A percentile compares a stretch with the other conserved stretches of the same genome.
phyloP scores from a whole-genome alignment of 2,113 vertebrate genomes.

The Cranoglanis bouderius region DNA sequence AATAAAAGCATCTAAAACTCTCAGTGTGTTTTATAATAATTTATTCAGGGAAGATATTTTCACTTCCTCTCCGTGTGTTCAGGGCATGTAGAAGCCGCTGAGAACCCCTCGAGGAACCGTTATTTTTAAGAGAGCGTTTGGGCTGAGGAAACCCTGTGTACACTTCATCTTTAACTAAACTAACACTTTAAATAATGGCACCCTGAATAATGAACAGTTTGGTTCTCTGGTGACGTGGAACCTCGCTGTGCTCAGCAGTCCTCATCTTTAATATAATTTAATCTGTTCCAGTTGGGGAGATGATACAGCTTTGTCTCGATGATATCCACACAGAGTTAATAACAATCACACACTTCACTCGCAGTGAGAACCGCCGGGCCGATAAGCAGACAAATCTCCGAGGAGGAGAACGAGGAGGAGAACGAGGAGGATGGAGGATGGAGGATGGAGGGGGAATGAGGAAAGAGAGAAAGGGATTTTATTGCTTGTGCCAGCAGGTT shows the following conservation, averaged over 20 bases:
- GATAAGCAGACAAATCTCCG: slow-evolving; percentile 62
- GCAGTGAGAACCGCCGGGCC: slow-evolving; percentile 62
- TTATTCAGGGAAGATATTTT: not conserved
- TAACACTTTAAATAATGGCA: not conserved
- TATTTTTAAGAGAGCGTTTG: not conserved
- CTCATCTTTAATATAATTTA: slow-evolving; percentile 36
- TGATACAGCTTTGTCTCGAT: slow-evolving; percentile 48
- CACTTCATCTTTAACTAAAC: not conserved
- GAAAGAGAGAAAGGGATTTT: slow-evolving; percentile 59
- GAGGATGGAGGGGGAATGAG: slow-evolving; percentile 34
- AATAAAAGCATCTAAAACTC: not conserved
- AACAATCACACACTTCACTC: slow-evolving; percentile 59
- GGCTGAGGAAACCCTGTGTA: not conserved
- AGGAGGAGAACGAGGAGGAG: slow-evolving; percentile 44
- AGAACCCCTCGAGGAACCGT: not conserved
- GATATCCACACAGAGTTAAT: slow-evolving; percentile 59
- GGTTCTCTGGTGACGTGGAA: not conserved
- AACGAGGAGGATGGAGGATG: slow-evolving; percentile 42
- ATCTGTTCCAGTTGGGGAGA: slow-evolving; percentile 38
- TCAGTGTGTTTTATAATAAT: not conserved
- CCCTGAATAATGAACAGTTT: not conserved
- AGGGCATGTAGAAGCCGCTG: not conserved
- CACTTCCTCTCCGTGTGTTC: not conserved
- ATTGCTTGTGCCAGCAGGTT: slow-evolving; percentile 77
- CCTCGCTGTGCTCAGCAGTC: not conserved